A percentile compares a stretch with the other conserved stretches of the same genome.
Conservation (phyloP, 2,888 invertebrate species). For the Leucozona laternaria region DNA sequence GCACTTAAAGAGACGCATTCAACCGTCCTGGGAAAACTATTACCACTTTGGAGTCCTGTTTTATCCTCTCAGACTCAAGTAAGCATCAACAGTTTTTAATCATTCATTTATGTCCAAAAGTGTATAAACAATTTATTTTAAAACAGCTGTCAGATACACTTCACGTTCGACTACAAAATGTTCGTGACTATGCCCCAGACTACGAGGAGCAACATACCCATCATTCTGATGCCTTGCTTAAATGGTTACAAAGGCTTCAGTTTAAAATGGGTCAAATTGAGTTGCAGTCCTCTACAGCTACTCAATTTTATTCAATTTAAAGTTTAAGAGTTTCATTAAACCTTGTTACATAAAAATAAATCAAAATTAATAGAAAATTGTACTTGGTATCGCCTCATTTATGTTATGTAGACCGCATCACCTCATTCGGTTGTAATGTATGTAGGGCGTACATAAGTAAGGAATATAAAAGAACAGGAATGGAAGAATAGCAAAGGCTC, state of each 20-base stretch:
- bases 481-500: too few relatives aligned
- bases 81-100: conserved; percentile 84
- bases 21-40: conserved; percentile 93
- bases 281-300: conserved; percentile 95
- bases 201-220: conserved; percentile 83
- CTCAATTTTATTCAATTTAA: conserved; percentile 93
- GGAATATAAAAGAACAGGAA: too few relatives aligned
- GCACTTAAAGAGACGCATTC: conserved; percentile 97
- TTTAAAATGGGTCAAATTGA: conserved; percentile 99
- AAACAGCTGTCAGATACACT: conserved; percentile 94
- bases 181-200: conserved; percentile 90
- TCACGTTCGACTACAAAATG: conserved; percentile 93
- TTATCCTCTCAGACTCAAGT: conserved; percentile 94
- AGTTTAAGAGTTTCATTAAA: conserved; percentile 52
- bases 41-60: conserved; percentile 98
- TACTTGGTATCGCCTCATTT: too few relatives aligned
- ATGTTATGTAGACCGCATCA: too few relatives aligned
- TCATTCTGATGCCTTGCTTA: conserved; percentile 85
- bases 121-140: background rate
- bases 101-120: background rate
- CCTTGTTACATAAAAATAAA: conserved; percentile 44
- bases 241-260: conserved; percentile 96
- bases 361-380: background rate
- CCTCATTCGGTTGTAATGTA: too few relatives aligned
- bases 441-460: too few relatives aligned